Conservation (phyloP, 2,113 vertebrate genomes). For the Equus przewalskii region DNA sequence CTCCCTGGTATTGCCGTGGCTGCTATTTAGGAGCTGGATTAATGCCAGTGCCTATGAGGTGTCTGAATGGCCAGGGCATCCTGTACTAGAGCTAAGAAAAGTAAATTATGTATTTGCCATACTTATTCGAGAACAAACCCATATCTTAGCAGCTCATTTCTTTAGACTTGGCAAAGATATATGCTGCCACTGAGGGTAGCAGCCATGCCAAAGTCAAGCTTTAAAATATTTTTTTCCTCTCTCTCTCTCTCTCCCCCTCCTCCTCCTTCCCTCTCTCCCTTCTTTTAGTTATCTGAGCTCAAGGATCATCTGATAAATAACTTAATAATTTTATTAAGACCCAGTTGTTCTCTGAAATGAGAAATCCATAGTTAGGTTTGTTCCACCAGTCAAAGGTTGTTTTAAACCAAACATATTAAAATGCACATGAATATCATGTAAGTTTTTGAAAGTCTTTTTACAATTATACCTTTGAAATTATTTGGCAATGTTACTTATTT, state of each 20-base stretch:
- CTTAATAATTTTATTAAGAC: neutral
- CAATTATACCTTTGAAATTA: conserved; percentile 28
- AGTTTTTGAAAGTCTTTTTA: neutral
- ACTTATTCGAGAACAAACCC: neutral
- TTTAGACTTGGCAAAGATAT: neutral
- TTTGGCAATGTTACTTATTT: neutral
- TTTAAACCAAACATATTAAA: neutral
- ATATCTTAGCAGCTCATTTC: neutral
- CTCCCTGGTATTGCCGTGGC: neutral
- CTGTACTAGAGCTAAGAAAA: neutral
- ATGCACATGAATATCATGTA: no score
- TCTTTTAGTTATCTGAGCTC: neutral
- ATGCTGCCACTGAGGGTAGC: no score
- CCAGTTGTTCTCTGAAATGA: neutral
- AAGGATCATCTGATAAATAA: neutral
- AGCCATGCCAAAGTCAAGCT: neutral
- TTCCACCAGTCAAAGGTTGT: neutral
- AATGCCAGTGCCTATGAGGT: neutral
- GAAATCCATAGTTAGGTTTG: neutral
- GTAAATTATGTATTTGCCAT: neutral
- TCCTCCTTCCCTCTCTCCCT: neutral
- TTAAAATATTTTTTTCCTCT: neutral
- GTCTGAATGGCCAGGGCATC: neutral
- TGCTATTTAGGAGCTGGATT: neutral
- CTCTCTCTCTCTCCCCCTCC: neutral